Conservation (phyloP, 2,888 invertebrate species). For the Pecten maximus region DNA sequence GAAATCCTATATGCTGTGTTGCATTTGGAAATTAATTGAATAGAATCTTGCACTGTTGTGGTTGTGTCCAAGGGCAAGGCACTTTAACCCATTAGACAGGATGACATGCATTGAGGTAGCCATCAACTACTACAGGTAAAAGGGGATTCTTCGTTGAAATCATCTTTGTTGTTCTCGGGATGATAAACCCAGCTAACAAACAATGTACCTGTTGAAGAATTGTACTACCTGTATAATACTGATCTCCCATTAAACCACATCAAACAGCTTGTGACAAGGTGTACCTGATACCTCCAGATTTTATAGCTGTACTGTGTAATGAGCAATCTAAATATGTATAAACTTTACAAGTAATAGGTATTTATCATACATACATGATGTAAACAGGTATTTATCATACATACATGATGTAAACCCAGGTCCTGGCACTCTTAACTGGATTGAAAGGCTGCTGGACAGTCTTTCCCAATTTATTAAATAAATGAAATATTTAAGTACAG, state of each 20-base stretch:
- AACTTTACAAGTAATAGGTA: not conserved
- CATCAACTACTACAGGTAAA: no score
- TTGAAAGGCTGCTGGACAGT: no score
- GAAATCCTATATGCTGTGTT: no score
- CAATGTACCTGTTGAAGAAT: not conserved
- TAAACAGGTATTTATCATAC: not conserved
- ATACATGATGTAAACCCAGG: not conserved
- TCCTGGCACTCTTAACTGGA: not conserved
- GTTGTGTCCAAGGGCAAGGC: no score
- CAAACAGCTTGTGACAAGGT: not conserved
- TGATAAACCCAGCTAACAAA: not conserved
- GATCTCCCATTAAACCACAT: not conserved
- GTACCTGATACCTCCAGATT: not conserved
- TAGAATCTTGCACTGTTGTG: no score
- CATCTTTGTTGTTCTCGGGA: not conserved
- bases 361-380: not conserved
- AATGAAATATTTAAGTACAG: no score
- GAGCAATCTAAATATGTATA: not conserved
- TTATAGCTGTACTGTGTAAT: not conserved
- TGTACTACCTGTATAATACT: not conserved
- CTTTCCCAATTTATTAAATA: no score
- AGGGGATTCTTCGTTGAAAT: no score
- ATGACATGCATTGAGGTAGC: no score
- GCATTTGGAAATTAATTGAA: no score
- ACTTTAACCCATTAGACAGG: no score